Percentiles rank a stretch among this genome's conserved stretches.
These are phyloP conservation scores for Odocoileus hemionus DNA, from an alignment of 2,113 vertebrate genomes.

Conservation along the genomic window DNA sequence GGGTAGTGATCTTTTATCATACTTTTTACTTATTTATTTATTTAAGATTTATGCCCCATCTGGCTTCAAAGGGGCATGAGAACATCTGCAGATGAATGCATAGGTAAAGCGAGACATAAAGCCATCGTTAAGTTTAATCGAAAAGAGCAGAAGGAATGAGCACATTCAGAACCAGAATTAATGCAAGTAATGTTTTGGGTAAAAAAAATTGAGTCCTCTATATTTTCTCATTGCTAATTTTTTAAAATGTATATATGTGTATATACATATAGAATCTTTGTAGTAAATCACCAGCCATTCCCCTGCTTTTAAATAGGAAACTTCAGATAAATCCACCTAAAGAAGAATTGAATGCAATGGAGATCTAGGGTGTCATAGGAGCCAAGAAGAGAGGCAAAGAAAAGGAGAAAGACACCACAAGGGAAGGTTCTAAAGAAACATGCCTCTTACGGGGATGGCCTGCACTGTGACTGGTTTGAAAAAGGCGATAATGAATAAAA, in stretches of 20 bases:
- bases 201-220: background rate
- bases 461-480: background rate
- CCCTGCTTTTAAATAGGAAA: background rate
- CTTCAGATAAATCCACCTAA: background rate
- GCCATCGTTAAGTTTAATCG: background rate
- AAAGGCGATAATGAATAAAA: background rate
- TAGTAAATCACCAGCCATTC: background rate
- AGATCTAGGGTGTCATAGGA: background rate
- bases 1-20: conserved; percentile 26
- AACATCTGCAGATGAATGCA: background rate
- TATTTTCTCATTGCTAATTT: conserved; percentile 1
- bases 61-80: conserved; percentile 18
- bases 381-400: background rate
- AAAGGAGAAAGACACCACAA: background rate
- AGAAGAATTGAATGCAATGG: background rate
- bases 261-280: background rate
- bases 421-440: background rate
- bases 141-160: background rate
- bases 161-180: background rate
- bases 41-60: conserved; percentile 53
- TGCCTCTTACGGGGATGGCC: background rate
- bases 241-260: background rate
- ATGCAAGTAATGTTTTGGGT: background rate
- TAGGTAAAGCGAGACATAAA: background rate
- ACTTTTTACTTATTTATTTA: conserved; percentile 44